A percentile compares a stretch with the other conserved stretches of the same genome.
Conservation (phyloP, 1,140 invertebrate genomes). For the Lethocerus indicus region DNA sequence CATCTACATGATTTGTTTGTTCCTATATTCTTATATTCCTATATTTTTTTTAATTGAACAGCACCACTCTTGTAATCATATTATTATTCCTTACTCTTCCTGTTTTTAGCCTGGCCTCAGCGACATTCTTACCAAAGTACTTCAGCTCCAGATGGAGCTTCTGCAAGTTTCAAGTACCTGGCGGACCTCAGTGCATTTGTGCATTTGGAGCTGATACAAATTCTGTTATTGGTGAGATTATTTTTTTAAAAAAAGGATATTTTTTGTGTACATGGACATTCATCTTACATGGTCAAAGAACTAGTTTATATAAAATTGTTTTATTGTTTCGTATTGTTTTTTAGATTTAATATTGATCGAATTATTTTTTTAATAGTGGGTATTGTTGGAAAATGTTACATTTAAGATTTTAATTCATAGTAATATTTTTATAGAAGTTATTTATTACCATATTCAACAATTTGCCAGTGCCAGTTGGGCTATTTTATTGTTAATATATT, state of each 20-base stretch:
- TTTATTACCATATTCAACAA: neutral
- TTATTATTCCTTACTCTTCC: slow-evolving; percentile 9
- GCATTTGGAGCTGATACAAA: slow-evolving; percentile 88
- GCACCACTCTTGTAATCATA: slow-evolving; percentile 1
- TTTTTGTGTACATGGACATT: no score
- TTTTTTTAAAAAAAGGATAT: no score
- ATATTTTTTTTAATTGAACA: neutral
- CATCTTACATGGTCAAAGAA: no score
- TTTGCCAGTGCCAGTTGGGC: neutral
- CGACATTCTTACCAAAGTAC: slow-evolving; percentile 90
- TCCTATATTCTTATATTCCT: slow-evolving; percentile 2
- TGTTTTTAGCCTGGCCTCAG: slow-evolving; percentile 53
- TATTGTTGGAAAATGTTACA: no score
- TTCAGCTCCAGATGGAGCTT: slow-evolving; percentile 98
- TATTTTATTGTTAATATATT: neutral
- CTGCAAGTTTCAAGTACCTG: slow-evolving; percentile 91
- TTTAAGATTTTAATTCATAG: no score
- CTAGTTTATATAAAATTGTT: neutral
- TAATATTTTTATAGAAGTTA: no score
- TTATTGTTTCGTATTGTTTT: neutral
- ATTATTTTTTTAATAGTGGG: no score
- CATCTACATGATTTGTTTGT: slow-evolving; percentile 2
- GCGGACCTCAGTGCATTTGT: slow-evolving; percentile 87
- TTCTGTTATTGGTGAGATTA: slow-evolving; percentile 90
- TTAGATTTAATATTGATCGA: no score